Percentiles rank a stretch among this genome's conserved stretches.
Conservation (phyloP, 1,140 invertebrate species). For the Oreohelix idahoensis region DNA sequence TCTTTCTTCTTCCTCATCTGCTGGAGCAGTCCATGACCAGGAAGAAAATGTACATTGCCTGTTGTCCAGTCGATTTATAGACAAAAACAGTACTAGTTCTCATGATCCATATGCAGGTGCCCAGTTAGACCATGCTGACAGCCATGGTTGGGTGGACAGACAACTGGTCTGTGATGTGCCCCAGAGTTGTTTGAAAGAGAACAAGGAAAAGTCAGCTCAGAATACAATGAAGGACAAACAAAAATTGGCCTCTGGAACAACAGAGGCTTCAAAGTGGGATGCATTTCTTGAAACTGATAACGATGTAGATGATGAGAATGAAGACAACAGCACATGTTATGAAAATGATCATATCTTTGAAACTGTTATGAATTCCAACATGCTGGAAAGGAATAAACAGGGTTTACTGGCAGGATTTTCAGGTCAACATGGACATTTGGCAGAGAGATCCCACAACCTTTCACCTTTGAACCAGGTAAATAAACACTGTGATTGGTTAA, state of each 20-base stretch:
- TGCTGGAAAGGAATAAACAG: neutral
- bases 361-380: neutral
- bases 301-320: neutral
- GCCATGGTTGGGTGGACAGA: neutral
- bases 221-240: neutral
- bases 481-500: too few species aligned
- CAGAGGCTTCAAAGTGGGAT: neutral
- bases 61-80: too few species aligned
- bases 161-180: neutral
- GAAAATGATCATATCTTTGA: neutral
- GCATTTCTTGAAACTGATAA: neutral
- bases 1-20: too few species aligned
- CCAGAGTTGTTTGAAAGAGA: neutral
- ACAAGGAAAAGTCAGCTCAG: neutral
- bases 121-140: neutral
- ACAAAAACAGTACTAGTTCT: neutral
- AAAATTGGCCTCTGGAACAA: neutral
- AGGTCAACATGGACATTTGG: too few species aligned
- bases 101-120: neutral
- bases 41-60: too few species aligned
- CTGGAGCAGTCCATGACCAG: too few species aligned
- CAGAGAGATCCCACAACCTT: too few species aligned
- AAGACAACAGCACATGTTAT: neutral
- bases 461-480: too few species aligned
- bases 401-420: too few species aligned